Evolutionary conservation across 2,797 vertebrate genomes (phyloP).

Genomic region (Xenopus petersii): DNA sequence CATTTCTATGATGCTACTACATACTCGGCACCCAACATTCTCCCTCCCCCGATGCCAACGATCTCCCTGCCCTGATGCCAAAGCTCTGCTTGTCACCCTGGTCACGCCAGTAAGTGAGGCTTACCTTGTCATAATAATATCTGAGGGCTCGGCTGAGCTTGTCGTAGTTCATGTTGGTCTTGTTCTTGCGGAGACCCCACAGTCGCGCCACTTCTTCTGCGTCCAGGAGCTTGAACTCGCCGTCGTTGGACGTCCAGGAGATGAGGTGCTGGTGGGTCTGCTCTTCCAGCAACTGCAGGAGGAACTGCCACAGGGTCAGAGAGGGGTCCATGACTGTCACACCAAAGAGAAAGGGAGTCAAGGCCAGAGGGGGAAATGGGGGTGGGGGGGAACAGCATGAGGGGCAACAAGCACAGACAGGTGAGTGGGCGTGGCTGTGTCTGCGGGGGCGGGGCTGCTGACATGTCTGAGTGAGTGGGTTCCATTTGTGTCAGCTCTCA

Average conservation of each 20-base stretch:
- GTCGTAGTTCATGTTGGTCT: conserved; percentile 93
- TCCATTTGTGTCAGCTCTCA: too few relatives aligned
- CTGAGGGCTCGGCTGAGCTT: conserved; percentile 84
- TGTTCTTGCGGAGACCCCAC: conserved; percentile 91
- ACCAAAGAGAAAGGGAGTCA: neutral
- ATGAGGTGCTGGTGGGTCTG: conserved; percentile 83
- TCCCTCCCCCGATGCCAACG: too few relatives aligned
- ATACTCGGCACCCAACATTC: too few relatives aligned
- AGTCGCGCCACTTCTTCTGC: conserved; percentile 86
- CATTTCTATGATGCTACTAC: too few relatives aligned
- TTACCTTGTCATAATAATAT: conserved; percentile 88
- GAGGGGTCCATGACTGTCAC: conserved; percentile 83
- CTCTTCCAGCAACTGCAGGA: conserved; percentile 86
- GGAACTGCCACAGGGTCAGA: conserved; percentile 90
- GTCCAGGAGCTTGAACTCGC: conserved; percentile 88
- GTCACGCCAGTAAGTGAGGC: conserved; percentile 48
- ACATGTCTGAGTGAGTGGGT: too few relatives aligned
- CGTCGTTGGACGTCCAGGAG: conserved; percentile 84
- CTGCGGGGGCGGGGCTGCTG: too few relatives aligned
- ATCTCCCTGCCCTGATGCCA: too few relatives aligned
- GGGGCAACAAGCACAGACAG: too few relatives aligned
- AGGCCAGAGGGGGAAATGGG: too few relatives aligned
- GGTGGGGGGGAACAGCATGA: too few relatives aligned
- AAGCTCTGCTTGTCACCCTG: neutral
- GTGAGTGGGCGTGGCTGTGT: too few relatives aligned